phyloP scores from a whole-genome alignment of 2,797 vertebrate genomes.

The Menidia menidia region DNA sequence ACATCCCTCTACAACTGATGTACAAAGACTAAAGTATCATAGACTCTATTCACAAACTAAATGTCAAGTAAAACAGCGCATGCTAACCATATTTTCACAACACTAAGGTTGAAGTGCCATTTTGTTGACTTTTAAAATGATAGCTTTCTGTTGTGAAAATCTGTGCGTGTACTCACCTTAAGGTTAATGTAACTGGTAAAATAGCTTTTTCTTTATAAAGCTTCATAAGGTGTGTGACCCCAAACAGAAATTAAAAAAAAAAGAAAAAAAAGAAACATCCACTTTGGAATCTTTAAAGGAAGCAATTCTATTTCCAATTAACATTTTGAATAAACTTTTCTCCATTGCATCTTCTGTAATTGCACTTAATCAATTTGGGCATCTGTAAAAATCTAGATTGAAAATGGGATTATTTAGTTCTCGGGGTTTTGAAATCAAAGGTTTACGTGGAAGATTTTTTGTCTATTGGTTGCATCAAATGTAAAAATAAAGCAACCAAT shows the following conservation, averaged over 20 bases:
- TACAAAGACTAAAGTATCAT: too few species aligned
- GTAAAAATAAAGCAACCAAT: slow-evolving; percentile 1
- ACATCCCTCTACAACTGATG: too few species aligned
- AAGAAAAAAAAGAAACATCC: neutral
- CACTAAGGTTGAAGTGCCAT: slow-evolving; percentile 66
- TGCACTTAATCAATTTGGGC: too few species aligned
- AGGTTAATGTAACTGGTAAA: neutral
- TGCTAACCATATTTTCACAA: slow-evolving; percentile 24
- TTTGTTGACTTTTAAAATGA: slow-evolving; percentile 25
- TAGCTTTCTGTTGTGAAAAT: slow-evolving; percentile 13
- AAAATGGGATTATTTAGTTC: too few species aligned
- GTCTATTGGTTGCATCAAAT: slow-evolving; percentile 10
- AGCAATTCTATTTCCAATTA: too few species aligned
- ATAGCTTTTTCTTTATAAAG: neutral
- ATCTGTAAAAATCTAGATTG: too few species aligned
- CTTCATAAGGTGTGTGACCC: neutral
- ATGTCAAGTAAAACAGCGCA: slow-evolving; percentile 5
- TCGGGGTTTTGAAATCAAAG: neutral
- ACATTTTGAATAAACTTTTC: too few species aligned
- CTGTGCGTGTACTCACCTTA: neutral
- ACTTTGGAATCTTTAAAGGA: too few species aligned
- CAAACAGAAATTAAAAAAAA: neutral
- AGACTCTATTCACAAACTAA: neutral
- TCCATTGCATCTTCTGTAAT: too few species aligned
- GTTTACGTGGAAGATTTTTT: neutral